Percentiles rank a stretch among this genome's conserved stretches.
phyloP scores from a whole-genome alignment of 2,888 invertebrate species.

The Gryllus longicercus region DNA sequence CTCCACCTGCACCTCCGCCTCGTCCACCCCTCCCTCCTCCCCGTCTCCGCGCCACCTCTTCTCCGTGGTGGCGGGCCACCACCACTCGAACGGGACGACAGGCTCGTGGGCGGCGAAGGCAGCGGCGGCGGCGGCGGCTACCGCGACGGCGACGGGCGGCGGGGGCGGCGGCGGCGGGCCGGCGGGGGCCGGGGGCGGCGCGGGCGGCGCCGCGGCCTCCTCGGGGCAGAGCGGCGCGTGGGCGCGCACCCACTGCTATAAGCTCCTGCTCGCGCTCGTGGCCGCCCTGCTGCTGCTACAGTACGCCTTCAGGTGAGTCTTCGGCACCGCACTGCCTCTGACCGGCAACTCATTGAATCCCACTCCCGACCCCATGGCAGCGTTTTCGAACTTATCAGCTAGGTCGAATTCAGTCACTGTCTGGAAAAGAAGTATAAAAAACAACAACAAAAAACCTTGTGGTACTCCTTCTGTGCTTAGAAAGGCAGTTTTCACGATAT shows the following conservation, averaged over 20 bases:
- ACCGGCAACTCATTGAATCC: too few relatives aligned
- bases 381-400: too few relatives aligned
- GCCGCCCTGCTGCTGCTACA: slow-evolving; percentile 65
- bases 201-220: neutral
- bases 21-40: neutral
- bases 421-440: too few relatives aligned
- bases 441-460: too few relatives aligned
- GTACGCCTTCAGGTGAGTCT: slow-evolving; percentile 58
- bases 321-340: too few relatives aligned
- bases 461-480: neutral
- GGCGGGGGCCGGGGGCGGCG: neutral
- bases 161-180: neutral
- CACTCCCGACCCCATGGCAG: too few relatives aligned
- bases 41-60: neutral
- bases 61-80: neutral
- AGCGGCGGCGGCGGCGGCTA: neutral
- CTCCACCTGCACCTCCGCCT: neutral
- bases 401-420: too few relatives aligned
- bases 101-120: neutral
- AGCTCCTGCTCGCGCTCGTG: slow-evolving; percentile 57
- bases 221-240: slow-evolving; percentile 38
- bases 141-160: neutral
- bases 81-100: neutral
- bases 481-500: neutral
- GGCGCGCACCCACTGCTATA: slow-evolving; percentile 52